phyloP scores from a whole-genome alignment of 2,888 invertebrate genomes.

The Iphiclides podalirius region DNA sequence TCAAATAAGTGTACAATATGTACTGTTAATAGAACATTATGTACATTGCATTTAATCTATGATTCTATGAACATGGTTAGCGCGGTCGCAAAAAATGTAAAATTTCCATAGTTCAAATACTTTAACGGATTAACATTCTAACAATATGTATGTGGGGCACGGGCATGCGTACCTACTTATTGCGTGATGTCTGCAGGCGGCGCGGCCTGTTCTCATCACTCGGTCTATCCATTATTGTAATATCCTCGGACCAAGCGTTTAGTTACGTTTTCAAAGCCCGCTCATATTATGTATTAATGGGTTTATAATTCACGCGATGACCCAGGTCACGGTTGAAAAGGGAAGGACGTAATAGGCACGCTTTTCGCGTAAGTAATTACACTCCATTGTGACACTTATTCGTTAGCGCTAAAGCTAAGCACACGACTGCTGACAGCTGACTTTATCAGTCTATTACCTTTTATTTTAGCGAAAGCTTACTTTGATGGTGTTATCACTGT shows the following conservation, averaged over 20 bases:
- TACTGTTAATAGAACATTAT: too few species aligned
- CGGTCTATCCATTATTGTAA: slow-evolving; percentile 36
- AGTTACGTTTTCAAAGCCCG: slow-evolving; percentile 4
- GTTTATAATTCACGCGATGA: slow-evolving; percentile 16
- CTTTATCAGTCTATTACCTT: neutral
- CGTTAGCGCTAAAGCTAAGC: neutral
- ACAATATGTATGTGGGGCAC: slow-evolving; percentile 46
- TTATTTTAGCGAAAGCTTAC: too few species aligned
- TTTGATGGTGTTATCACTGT: too few species aligned
- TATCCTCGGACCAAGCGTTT: slow-evolving; percentile 27
- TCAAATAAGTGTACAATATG: too few species aligned
- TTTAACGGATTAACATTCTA: slow-evolving; percentile 45
- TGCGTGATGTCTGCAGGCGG: slow-evolving; percentile 49
- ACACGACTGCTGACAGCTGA: neutral
- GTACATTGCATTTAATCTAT: too few species aligned
- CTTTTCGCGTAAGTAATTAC: slow-evolving; percentile 19
- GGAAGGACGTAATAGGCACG: slow-evolving; percentile 1
- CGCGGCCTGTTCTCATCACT: slow-evolving; percentile 37
- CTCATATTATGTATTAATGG: slow-evolving; percentile 5
- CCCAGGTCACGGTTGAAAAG: slow-evolving; percentile 13
- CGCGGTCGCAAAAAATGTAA: too few species aligned
- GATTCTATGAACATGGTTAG: too few species aligned
- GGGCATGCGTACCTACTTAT: slow-evolving; percentile 39
- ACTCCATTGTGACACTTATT: slow-evolving; percentile 16
- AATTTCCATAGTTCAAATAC: slow-evolving; percentile 35